Percentiles rank a stretch among this genome's conserved stretches.
phyloP scores from a whole-genome alignment of 1,140 invertebrate genomes.

The Nixonia krombeini region DNA sequence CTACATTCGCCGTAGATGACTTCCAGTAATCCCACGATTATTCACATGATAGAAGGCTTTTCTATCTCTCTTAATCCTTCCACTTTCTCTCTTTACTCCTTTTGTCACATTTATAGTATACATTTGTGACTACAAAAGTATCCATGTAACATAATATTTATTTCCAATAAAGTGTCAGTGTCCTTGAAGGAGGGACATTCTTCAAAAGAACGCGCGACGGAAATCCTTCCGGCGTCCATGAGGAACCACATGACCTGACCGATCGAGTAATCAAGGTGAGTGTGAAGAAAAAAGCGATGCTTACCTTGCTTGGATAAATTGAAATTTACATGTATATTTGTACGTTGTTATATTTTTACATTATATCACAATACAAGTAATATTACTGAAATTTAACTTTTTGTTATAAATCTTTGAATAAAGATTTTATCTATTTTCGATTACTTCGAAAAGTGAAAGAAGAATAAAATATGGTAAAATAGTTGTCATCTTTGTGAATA shows the following conservation, averaged over 20 bases:
- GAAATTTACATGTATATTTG: constrained; percentile 6
- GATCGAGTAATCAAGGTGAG: constrained; percentile 54
- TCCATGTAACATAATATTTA: constrained; percentile 11
- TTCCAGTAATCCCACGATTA: constrained; percentile 67
- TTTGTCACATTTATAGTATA: constrained; percentile 1
- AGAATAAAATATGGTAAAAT: too few relatives aligned
- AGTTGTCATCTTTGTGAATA: too few relatives aligned
- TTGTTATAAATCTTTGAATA: too few relatives aligned
- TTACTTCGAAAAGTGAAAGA: too few relatives aligned
- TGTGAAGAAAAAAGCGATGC: background rate
- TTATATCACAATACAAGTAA: too few relatives aligned
- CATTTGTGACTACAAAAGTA: background rate
- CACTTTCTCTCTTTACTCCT: constrained; percentile 18
- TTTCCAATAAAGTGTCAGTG: constrained; percentile 23
- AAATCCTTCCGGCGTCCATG: constrained; percentile 59
- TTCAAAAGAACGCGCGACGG: constrained; percentile 49
- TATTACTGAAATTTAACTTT: too few relatives aligned
- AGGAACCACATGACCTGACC: constrained; percentile 54
- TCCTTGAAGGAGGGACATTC: constrained; percentile 21
- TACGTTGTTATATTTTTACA: too few relatives aligned
- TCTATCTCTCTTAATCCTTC: constrained; percentile 30
- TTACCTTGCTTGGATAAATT: background rate
- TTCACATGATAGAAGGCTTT: constrained; percentile 59
- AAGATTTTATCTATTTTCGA: too few relatives aligned
- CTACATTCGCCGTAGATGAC: constrained; percentile 56